A percentile compares a stretch with the other conserved stretches of the same genome.
Conservation (phyloP, 2,797 vertebrate species). For the Mormyrus proboscirostris region DNA sequence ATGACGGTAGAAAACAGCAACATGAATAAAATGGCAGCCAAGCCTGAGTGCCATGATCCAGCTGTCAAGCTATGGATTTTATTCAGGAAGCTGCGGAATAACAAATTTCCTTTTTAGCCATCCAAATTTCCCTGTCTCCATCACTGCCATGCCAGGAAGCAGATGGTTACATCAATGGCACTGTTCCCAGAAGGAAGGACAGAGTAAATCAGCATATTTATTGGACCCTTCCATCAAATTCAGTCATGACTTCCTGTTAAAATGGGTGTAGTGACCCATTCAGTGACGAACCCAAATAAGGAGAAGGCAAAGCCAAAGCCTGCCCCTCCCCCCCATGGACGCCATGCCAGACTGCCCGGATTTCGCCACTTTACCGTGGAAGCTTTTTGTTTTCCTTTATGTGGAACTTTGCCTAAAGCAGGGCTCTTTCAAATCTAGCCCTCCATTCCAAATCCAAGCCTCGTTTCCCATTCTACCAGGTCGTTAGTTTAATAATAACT, state of each 20-base stretch:
- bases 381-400: neutral
- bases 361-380: neutral
- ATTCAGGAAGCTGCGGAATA: neutral
- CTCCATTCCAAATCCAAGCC: neutral
- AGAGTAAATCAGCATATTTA: neutral
- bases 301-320: neutral
- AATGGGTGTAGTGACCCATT: neutral
- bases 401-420: neutral
- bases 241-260: neutral
- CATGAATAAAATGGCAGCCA: neutral
- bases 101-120: neutral
- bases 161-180: neutral
- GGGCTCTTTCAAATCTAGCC: neutral
- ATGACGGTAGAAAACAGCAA: neutral
- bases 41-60: neutral
- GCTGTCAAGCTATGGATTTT: neutral
- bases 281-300: neutral
- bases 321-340: neutral
- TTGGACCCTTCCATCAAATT: neutral
- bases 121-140: neutral
- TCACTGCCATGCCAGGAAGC: neutral
- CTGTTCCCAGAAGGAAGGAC: neutral
- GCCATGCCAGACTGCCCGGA: neutral
- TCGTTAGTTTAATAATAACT: neutral
- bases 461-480: neutral